Evolutionary conservation across 2,888 invertebrate genomes (phyloP), one percentile per base, ranked within the genome.

Genomic region (Petrolisthes manimaculis): DNA sequence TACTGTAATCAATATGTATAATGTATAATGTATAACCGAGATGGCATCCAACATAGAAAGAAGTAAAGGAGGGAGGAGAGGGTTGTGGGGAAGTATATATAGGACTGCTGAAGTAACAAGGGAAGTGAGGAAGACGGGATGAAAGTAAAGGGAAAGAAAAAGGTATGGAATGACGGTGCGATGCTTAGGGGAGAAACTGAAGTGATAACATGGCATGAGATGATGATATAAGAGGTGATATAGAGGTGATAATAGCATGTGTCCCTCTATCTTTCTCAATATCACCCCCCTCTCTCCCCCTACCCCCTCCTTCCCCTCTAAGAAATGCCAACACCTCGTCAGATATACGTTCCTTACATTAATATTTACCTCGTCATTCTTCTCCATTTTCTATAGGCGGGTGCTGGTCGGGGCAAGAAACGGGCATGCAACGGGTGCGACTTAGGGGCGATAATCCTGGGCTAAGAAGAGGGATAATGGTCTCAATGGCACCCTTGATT

Each of bases 321-420:
- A 6, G n/a, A 74, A 18, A 74, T 55, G 24, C 56, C 51, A 55
- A 14, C 55, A 67, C 69, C 82, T 56, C 77, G 18, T 75, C 61
- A 77, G 77, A 77, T 77, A 24, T 77, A 77, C 77, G 53, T 61
- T 14, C 21, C 37, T 77, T 24, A 54, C 86, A 86, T 80, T 81
- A 86, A 80, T 80, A 86, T 81, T 80, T 80, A 86, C 80, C 80
- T 69, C 79, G 14, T 56, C 67, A 53, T 9, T 69, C 79, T 61
- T 18, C 54, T n/a, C 69, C 69, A 54, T 83, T 24, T 84, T 56
- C 77, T 75, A 12, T 77, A 12, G 75, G 56, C 12, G 56, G n/a
- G n/a, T 4, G 74, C 12, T 12, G 21, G n/a, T 6, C 21, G 53
- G 74, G 55, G 18, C 6, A 24, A 86, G 3, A 69, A 2, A 54